Base-by-base conservation (phyloP, 2,888 invertebrate species). In the Scaptomyza reducta region DNA sequence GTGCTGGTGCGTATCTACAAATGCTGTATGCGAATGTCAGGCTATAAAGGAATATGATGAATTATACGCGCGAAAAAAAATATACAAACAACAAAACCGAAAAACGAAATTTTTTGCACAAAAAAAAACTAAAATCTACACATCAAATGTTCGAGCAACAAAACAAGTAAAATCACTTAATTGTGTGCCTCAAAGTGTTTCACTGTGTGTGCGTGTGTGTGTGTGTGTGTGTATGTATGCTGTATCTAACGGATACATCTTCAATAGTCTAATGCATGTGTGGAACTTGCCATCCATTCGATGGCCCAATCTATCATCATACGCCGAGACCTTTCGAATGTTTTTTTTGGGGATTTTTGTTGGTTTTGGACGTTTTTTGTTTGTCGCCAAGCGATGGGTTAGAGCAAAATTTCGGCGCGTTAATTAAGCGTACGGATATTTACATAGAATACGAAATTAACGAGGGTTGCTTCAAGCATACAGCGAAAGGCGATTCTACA, bases 111-210 rank as follows among this genome's bases (percentile, higher is more conserved):
- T 74, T 79, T 84, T 80, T 65, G 72, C 71, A 70, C 74, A 80
- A 66, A 77, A 38, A 38, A 14, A 14, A 79, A 77, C 33, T 73
- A 75, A 80, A 80, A 78, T 78, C 70, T 78, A 69, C 82, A 73
- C 35, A 22, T 5, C 3, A 84, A 84, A 70, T 84, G 67, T 84
- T 81, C 40, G 60, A 77, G 59, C 75, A 72, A 56, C 65, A 72
- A 79, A 79, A 86, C 86, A 83, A 77, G 77, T 71, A 77, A 81
- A 85, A 81, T 87, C 84, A 84, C 79, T 81, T 77, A 81, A 77
- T 81, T 87, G 82, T 75, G 79, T 47, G 77, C 59, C 55, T 56
- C 77, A 35, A 71, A 76, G 66, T 70, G 70, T 75, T 70, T 57
- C 67, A 56, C 59, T 40, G 9, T 55, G 13, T 42, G 13, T 50